Conservation (phyloP, 2,888 invertebrate genomes). For the Drosophila greeni region DNA sequence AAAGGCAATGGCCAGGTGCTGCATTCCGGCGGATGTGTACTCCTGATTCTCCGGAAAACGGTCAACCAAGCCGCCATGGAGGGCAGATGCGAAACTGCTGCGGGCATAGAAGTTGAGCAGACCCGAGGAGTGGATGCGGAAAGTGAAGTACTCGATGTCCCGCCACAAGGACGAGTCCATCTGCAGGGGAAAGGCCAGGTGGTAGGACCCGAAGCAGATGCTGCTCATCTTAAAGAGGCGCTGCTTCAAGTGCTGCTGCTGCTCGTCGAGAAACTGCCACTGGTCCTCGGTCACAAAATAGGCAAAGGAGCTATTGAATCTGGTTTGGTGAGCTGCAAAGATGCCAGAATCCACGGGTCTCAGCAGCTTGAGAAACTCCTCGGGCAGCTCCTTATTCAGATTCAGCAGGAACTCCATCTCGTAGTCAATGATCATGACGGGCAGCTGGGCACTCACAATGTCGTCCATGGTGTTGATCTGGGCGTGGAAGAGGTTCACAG, state of each 20-base stretch:
- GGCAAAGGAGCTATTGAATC: slow-evolving; percentile 63
- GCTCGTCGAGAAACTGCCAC: slow-evolving; percentile 66
- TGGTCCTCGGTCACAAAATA: slow-evolving; percentile 70
- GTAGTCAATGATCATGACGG: slow-evolving; percentile 73
- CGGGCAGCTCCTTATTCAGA: slow-evolving; percentile 41
- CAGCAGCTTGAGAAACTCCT: slow-evolving; percentile 55
- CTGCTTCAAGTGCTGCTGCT: slow-evolving; percentile 63
- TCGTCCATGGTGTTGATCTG: slow-evolving; percentile 73
- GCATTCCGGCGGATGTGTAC: slow-evolving; percentile 64
- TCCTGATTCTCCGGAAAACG: slow-evolving; percentile 54
- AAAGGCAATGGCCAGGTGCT: slow-evolving; percentile 68
- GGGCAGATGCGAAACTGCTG: slow-evolving; percentile 62
- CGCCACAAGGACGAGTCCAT: slow-evolving; percentile 71
- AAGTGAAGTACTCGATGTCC: slow-evolving; percentile 66
- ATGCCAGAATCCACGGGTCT: slow-evolving; percentile 58
- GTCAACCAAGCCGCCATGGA: slow-evolving; percentile 58
- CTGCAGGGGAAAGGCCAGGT: slow-evolving; percentile 69
- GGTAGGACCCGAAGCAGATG: slow-evolving; percentile 74
- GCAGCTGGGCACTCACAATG: slow-evolving; percentile 57
- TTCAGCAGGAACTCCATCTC: slow-evolving; percentile 67
- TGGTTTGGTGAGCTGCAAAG: slow-evolving; percentile 52
- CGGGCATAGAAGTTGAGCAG: slow-evolving; percentile 61
- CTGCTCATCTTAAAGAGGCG: slow-evolving; percentile 65
- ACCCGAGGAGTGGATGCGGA: slow-evolving; percentile 69
- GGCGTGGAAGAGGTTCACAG: slow-evolving; percentile 65